Conservation (phyloP, 2,113 vertebrate genomes). For the Nerophis lumbriciformis region DNA sequence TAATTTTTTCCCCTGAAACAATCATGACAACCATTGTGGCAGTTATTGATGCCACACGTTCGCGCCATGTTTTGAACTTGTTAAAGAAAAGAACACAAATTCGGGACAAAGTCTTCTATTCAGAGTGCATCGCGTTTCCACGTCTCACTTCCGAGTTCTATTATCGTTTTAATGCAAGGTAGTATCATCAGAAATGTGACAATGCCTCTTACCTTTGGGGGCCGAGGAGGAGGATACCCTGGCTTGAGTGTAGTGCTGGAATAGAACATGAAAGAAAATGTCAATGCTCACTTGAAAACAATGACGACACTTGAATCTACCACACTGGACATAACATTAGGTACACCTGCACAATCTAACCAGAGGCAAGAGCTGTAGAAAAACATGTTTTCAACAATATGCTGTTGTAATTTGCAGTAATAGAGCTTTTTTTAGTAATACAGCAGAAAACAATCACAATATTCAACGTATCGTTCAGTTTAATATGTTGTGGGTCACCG, state of each 20-base stretch:
- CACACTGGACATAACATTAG: neutral
- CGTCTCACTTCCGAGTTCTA: no score
- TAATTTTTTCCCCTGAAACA: no score
- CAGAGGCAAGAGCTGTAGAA: neutral
- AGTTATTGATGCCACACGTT: no score
- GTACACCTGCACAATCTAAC: neutral
- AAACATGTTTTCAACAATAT: neutral
- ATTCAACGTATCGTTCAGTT: no score
- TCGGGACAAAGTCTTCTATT: no score
- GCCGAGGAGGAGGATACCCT: constrained; percentile 84
- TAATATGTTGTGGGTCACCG: no score
- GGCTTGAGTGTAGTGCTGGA: constrained; percentile 86
- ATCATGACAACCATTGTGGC: no score
- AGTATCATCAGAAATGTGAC: neutral
- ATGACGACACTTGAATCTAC: neutral
- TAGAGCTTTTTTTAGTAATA: neutral
- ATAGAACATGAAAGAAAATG: constrained; percentile 5
- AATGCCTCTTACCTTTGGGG: constrained; percentile 82
- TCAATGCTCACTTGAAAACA: neutral
- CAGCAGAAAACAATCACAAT: neutral
- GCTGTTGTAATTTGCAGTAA: no score
- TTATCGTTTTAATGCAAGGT: no score
- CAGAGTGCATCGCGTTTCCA: no score
- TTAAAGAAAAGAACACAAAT: no score
- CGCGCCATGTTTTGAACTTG: no score